Base-by-base conservation (phyloP, 2,888 invertebrate species). In the Megastigmus dorsalis region DNA sequence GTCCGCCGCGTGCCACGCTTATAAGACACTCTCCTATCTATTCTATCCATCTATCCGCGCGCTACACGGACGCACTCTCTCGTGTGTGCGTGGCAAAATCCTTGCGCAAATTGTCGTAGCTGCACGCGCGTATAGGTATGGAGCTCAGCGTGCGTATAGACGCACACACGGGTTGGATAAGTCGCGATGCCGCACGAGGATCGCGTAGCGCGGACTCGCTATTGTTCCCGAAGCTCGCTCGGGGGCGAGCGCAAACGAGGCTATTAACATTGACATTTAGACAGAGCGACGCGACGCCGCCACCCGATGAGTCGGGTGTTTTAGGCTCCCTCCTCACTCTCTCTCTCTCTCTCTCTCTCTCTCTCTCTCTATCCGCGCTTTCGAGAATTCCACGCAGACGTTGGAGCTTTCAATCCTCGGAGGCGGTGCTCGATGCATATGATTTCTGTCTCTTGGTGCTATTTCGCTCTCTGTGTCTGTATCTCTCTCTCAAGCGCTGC, bases 251-350 rank as follows among this genome's bases (percentile, higher is more conserved):
- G 15, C 57, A 41, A n/a, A n/a, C 38, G 33, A 23, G 38, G 59
- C 59, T 60, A 75, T 75, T 75, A 75, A 75, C 75, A 75, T 75
- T 75, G 75, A 75, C 75, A 75, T 75, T 75, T 75, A 75, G 71
- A 20, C 36, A 48, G 45, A 33, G 13, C n/a, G 52, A 23, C 6
- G 38, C 54, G 50, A 9, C 18, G 15, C 26, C 18, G 15, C 26
- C 13, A 15, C 36, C 38, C 67, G 73, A 73, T 59, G 67, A 62
- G 38, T 50, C 30, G 60, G 5, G 57, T 18, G 6, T 65, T 65
- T 57, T 18, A 28, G 28, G 23, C 6, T 18, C n/a, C n/a, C n/a
- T n/a, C n/a, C n/a, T n/a, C n/a, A n/a, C n/a, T n/a, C n/a, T n/a
- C n/a, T n/a, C n/a, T n/a, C n/a, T n/a, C n/a, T n/a, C n/a, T n/a